Evolutionary conservation across 2,888 invertebrate species (phyloP), one percentile per base, ranked within the genome.

Genomic region (Thera britannica): DNA sequence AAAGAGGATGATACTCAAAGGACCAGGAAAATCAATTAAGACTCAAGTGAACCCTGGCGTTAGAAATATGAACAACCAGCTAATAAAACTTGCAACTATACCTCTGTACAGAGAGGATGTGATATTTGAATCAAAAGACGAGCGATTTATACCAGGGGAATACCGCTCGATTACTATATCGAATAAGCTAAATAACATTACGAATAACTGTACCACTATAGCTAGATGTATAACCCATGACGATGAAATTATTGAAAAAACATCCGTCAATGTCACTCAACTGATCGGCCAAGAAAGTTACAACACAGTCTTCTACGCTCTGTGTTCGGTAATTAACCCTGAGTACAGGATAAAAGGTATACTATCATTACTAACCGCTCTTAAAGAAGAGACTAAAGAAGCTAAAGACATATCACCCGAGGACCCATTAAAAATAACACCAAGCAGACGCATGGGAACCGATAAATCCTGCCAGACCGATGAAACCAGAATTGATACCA

Each of bases 221-320:
- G 92, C 90, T 0, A 78, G 76, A 11, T 89, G 80, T 54, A 74
- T 70, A 3, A 73, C 69, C 7, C 62, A 66, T 2, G 65, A 71
- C 2, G 76, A 73, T 0, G 66, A 72, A 11, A 36, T 72, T 0
- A 65, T 75, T 1, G 84, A 86, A 56, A 83, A 84, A 69, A 86
- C 84, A 1, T 93, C 93, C 0, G 88, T 89, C 2, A 77, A 76
- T 35, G 68, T 92, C 0, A 79, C 82, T 0, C 79, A 78, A n/a
- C 11, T 89, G 0, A 88, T 93, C 0, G 93, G 93, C 0, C 90
- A 90, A 54, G 81, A 80, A 0, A 88, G 87, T 49, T 93, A 90
- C 59, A 86, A 90, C 35, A 78, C 77, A 0, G 66, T 92, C 0
- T 83, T 92, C 1, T 78, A 83, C 5, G 86, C 88, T 0, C 36